Conservation (phyloP, 2,113 vertebrate species). For the Gnathonemus echidnorhynchus region DNA sequence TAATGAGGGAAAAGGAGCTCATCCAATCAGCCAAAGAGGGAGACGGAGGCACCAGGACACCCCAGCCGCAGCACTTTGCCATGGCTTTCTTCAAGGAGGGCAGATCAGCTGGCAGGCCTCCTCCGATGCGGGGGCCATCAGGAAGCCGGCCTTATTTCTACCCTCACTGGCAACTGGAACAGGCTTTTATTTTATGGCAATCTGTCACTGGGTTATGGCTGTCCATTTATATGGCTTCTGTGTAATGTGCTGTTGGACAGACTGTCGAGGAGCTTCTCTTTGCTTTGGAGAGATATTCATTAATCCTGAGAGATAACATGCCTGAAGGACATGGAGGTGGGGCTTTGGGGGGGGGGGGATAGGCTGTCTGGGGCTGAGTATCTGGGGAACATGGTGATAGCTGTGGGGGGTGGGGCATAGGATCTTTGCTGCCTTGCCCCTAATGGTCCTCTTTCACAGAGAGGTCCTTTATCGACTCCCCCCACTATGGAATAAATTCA, state of each 20-base stretch:
- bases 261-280: neutral
- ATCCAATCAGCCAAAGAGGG: slow-evolving; percentile 8
- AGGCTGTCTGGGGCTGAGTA: neutral
- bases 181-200: neutral
- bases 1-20: neutral
- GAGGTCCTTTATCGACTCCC: neutral
- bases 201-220: neutral
- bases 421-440: neutral
- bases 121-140: neutral
- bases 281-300: neutral
- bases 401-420: neutral
- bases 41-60: neutral
- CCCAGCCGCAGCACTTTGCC: neutral
- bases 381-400: neutral
- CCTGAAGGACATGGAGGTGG: neutral
- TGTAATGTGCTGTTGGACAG: neutral
- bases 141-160: neutral
- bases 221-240: neutral
- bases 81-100: neutral
- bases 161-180: neutral
- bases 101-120: neutral
- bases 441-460: neutral
- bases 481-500: neutral
- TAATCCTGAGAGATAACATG: neutral
- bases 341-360: neutral